These are phyloP conservation scores for Ophiodon elongatus DNA, from an alignment of 2,113 vertebrate genomes.

Conservation along the genomic window DNA sequence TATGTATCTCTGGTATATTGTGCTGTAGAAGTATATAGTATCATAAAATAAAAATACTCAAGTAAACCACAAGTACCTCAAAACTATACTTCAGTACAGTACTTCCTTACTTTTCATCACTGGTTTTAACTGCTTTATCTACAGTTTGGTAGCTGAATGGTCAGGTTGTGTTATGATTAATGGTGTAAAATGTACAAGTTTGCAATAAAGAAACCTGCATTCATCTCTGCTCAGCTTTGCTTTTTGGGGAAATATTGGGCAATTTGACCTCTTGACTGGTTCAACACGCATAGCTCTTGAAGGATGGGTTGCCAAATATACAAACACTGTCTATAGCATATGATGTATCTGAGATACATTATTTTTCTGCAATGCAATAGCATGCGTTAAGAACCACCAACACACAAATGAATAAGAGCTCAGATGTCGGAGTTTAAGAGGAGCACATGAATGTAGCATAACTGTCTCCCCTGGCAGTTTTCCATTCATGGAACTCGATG, in stretches of 20 bases:
- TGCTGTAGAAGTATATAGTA: not conserved
- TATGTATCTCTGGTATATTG: not conserved
- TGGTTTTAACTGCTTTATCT: not conserved
- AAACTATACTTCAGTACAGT: not conserved
- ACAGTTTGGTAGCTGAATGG: not conserved
- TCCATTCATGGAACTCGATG: not conserved
- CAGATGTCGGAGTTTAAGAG: not conserved
- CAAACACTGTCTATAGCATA: too few relatives aligned
- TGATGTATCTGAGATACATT: not conserved
- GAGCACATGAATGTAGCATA: conserved; percentile 25
- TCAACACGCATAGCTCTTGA: not conserved
- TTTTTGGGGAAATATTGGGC: not conserved
- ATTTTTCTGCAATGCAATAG: too few relatives aligned
- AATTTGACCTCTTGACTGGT: not conserved
- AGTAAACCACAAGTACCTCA: not conserved
- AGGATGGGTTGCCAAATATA: not conserved
- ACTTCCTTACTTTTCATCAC: not conserved
- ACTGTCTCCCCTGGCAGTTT: not conserved
- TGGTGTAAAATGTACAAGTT: not conserved
- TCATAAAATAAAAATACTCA: not conserved
- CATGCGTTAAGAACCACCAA: not conserved
- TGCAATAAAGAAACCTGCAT: not conserved
- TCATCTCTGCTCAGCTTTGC: not conserved
- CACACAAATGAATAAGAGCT: not conserved
- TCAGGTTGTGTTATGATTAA: not conserved